Percentiles rank a stretch among this genome's conserved stretches.
Conservation (phyloP, 2,113 vertebrate genomes). For the Cephalopholis sonnerati region DNA sequence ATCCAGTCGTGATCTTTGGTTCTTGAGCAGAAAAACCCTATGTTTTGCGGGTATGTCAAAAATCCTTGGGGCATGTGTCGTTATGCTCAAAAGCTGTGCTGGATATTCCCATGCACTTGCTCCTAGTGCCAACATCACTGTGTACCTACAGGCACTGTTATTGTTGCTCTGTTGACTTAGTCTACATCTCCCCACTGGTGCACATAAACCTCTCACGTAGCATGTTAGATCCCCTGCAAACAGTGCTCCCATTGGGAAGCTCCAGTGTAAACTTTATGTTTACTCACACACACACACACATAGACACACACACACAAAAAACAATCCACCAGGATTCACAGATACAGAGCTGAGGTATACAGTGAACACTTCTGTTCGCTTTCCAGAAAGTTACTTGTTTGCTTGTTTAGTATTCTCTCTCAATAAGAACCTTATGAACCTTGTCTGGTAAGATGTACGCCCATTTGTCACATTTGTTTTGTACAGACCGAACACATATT, state of each 20-base stretch:
- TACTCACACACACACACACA: slow-evolving; percentile 25
- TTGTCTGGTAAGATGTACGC: slow-evolving; percentile 8
- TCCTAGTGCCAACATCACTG: slow-evolving; percentile 49
- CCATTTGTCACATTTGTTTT: slow-evolving; percentile 64
- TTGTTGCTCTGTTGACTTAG: slow-evolving; percentile 74
- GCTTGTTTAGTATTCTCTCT: slow-evolving; percentile 40
- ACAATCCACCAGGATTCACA: slow-evolving; percentile 25
- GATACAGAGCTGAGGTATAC: slow-evolving; percentile 34
- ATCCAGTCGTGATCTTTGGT: slow-evolving; percentile 6
- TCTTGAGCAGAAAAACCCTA: background rate
- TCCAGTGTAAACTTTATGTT: slow-evolving; percentile 61
- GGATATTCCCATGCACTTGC: slow-evolving; percentile 50
- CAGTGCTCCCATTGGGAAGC: slow-evolving; percentile 63
- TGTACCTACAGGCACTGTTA: slow-evolving; percentile 64
- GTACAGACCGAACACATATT: slow-evolving; percentile 46
- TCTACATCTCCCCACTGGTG: slow-evolving; percentile 63
- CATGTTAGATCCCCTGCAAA: slow-evolving; percentile 71
- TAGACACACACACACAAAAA: background rate
- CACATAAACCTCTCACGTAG: slow-evolving; percentile 62
- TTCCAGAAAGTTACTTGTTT: slow-evolving; percentile 43
- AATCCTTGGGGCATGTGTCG: slow-evolving; percentile 44
- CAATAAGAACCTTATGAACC: slow-evolving; percentile 23
- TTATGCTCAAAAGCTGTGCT: slow-evolving; percentile 43
- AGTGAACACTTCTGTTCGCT: slow-evolving; percentile 36
- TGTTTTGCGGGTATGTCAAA: slow-evolving; percentile 20